These are phyloP conservation scores for Nephila pilipes DNA, from an alignment of 1,140 invertebrate genomes.

Conservation along the genomic window DNA sequence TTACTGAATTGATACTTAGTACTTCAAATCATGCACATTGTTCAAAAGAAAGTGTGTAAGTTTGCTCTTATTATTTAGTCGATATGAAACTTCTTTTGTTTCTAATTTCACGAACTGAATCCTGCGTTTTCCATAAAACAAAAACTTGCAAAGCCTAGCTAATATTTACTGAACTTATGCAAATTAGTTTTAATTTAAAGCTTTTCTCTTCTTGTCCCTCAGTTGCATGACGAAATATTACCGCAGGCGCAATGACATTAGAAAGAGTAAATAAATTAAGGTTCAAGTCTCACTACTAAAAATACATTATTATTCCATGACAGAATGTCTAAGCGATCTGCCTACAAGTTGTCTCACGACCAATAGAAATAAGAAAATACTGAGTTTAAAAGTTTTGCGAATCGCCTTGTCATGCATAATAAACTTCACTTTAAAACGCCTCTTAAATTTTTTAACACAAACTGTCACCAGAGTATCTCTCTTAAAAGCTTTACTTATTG, in stretches of 20 bases:
- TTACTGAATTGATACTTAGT: too few species aligned
- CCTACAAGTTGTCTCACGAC: neutral
- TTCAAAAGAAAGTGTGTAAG: too few species aligned
- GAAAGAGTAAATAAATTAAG: neutral
- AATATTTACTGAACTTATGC: too few species aligned
- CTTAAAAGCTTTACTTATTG: slow-evolving; percentile 24
- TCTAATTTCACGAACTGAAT: too few species aligned
- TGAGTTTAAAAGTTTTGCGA: neutral
- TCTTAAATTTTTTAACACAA: neutral
- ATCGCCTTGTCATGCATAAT: neutral
- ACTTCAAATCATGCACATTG: too few species aligned
- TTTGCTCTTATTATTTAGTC: too few species aligned
- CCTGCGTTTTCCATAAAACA: too few species aligned
- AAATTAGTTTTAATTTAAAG: too few species aligned
- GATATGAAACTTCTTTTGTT: too few species aligned
- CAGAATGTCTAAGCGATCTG: neutral
- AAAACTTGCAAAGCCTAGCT: too few species aligned
- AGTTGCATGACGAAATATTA: neutral
- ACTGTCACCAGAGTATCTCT: neutral
- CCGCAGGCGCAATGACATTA: neutral
- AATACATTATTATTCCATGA: neutral
- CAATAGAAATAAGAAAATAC: neutral
- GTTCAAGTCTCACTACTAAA: neutral
- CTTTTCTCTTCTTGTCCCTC: too few species aligned
- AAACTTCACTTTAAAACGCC: neutral